Evolutionary conservation across 2,888 invertebrate species (phyloP), one percentile per base, ranked within the genome.

Genomic region (Lasioglossum figueresi): DNA sequence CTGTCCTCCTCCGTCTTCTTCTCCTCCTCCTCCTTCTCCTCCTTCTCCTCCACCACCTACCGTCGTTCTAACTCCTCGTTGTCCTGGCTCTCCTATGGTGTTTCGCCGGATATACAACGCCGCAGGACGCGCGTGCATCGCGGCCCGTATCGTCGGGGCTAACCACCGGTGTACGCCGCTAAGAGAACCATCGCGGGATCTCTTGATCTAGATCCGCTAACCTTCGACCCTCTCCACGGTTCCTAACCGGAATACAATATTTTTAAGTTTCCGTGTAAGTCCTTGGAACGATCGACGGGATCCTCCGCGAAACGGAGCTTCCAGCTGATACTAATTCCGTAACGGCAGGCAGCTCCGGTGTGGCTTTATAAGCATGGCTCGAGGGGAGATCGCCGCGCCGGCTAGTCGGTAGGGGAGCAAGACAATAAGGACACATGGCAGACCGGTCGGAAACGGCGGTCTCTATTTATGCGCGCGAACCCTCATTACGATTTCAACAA

Each of bases 71-170:
- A 79, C 88, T 86, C 86, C 86, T 82, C 86, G 86, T 85, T 86
- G 81, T 90, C 83, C 83, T 82, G 80, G 70, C 82, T 88, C 81
- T 88, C 74, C 86, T 86, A 85, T 84, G 88, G 88, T 89, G 88
- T 89, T 90, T 85, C 82, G 87, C 83, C 48, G 66, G 37, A 56
- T 72, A 71, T 81, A 78, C 78, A 80, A 71, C 80, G 52, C 31
- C 48, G 72, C 83, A 79, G 90, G 86, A 88, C 80, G 31, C 72
- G 79, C 31, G 31, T 19, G 83, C 80, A 59, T 27, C 23, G 52
- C 63, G 31, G 31, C 2, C 31, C 63, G 31, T 31, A 63, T 16
- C 63, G 16, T 16, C 31, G 31, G 19, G 31, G 63, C 27, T 63
- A 27, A 31, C 63, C 27, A 31, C 31, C 63, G 31, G 3, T 63